A percentile compares a stretch with the other conserved stretches of the same genome.
Evolutionary conservation across 2,113 vertebrate species (phyloP).

Genomic region (Scalopus aquaticus): DNA sequence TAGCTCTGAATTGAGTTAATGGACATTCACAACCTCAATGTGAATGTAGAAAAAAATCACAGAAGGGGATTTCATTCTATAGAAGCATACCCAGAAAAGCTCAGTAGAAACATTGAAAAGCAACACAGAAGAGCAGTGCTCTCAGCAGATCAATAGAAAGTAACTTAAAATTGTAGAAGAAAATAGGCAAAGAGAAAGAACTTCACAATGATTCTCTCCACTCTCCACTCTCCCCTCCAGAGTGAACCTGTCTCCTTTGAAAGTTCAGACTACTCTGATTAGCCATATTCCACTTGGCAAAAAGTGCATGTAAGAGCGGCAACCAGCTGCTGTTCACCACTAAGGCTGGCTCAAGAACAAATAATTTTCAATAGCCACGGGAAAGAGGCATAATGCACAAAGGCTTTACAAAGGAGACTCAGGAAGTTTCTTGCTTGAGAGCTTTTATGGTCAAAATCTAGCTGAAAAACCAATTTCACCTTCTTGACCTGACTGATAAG

Average conservation of each 20-base stretch:
- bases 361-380: conserved; percentile 5
- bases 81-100: conserved; percentile 72
- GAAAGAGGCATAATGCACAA: conserved; percentile 14
- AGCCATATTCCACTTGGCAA: conserved; percentile 34
- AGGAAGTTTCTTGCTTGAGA: conserved; percentile 13
- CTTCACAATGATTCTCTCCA: conserved; percentile 45
- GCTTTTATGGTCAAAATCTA: conserved; percentile 1
- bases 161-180: conserved; percentile 36
- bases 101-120: conserved; percentile 55
- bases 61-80: conserved; percentile 67
- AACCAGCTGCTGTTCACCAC: background rate
- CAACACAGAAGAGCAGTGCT: conserved; percentile 13
- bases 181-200: conserved; percentile 48
- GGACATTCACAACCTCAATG: conserved; percentile 62
- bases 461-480: conserved; percentile 32
- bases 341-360: conserved; percentile 30
- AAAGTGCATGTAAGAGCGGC: background rate
- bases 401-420: conserved; percentile 14
- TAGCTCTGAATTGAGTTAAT: conserved; percentile 62
- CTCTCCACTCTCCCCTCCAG: background rate
- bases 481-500: conserved; percentile 40
- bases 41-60: conserved; percentile 62
- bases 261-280: conserved; percentile 32
- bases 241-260: conserved; percentile 42
- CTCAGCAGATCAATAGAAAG: conserved; percentile 48